Base-by-base conservation (phyloP, 2,113 vertebrate genomes). In the Eleginops maclovinus region DNA sequence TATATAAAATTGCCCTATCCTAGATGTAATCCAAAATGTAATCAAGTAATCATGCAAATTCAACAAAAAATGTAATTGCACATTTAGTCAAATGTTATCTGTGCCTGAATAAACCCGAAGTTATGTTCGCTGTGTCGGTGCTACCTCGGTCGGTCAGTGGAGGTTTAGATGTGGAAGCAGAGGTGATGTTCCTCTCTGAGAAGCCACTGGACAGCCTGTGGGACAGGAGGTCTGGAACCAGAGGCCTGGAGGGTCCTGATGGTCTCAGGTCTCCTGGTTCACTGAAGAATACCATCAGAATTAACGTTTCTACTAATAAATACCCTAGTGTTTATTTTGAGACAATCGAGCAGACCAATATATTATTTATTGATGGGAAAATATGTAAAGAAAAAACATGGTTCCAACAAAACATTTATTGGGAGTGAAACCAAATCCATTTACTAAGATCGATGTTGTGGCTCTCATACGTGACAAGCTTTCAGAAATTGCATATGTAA, bases 201-300 rank as follows among this genome's bases (percentile, higher is more conserved):
- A 55, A 74, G 41, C 26, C 43, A 68, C 79, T 76, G 61, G 81
- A 4, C 21, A 85, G 50, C 36, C 83, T 77, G 60, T 84, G 87
- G 60, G 75, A 91, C 56, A 72, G 65, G 2, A 81, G 85, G 72
- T 87, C 94, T 64, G 87, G 90, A 80, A 82, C 89, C 71, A 90
- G 76, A 71, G 84, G 66, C 50, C 87, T 71, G 80, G 85, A 75
- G 40, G 77, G 70, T 21, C 10, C 56, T 36, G 47, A 41, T 28
- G 74, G 61, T 65, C 85, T 91, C 46, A 76, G 54, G 8, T 91
- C 86, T 0, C 90, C 91, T n/a, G 88, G 64, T 24, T 93, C 92
- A 86, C 95, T 96, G 75, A 46, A 60, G 61, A 56, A 68, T n/a
- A 79, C 55, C 13, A 88, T 6, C 24, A 73, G 62, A 0, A 75